phyloP scores from a whole-genome alignment of 2,888 invertebrate genomes.

The Pharmacophagus antenor region DNA sequence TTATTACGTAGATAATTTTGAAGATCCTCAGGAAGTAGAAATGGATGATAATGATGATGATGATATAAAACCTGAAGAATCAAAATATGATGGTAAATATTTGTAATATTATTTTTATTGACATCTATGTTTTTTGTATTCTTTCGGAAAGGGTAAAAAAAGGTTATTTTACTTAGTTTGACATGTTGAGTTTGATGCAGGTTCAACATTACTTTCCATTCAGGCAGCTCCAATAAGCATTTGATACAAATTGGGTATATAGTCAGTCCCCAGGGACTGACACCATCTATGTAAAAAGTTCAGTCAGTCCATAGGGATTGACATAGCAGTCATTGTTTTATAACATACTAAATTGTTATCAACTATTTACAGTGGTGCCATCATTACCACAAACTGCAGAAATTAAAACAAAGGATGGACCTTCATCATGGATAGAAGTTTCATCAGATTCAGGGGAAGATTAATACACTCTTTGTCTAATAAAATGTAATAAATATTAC shows the following conservation, averaged over 20 bases:
- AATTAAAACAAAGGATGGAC: constrained; percentile 54
- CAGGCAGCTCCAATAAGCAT: no score
- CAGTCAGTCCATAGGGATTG: no score
- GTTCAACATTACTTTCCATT: no score
- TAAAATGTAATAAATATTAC: constrained; percentile 67
- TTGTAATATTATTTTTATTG: neutral
- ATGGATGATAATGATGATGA: constrained; percentile 46
- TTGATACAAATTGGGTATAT: no score
- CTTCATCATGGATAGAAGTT: constrained; percentile 70
- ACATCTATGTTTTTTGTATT: no score
- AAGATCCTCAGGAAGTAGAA: constrained; percentile 41
- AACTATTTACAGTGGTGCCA: constrained; percentile 67
- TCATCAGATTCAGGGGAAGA: constrained; percentile 71
- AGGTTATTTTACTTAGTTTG: no score
- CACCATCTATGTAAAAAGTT: no score
- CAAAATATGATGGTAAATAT: constrained; percentile 69
- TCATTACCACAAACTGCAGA: constrained; percentile 64
- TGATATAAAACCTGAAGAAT: constrained; percentile 49
- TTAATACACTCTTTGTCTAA: constrained; percentile 47
- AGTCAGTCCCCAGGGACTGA: no score
- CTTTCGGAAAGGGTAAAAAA: no score
- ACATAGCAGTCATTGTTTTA: no score
- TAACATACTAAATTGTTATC: no score
- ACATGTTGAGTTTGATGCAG: no score
- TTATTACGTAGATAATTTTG: constrained; percentile 51